A percentile compares a stretch with the other conserved stretches of the same genome.
Evolutionary conservation across 2,113 vertebrate species (phyloP).

Genomic region (Aldabrachelys gigantea): DNA sequence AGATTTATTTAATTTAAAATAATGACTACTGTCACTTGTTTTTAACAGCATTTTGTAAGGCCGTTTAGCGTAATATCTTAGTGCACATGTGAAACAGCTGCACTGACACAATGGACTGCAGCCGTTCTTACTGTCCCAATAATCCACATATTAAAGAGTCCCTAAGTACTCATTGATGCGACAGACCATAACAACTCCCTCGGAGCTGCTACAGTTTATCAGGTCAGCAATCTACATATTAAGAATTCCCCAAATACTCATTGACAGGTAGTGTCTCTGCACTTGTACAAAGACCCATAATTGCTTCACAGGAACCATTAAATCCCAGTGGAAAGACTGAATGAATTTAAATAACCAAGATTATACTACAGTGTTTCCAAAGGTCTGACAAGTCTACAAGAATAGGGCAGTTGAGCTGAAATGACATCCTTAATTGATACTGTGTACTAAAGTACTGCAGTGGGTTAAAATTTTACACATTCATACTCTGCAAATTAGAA

Average conservation of each 20-base stretch:
- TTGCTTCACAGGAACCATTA: constrained; percentile 72
- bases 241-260: constrained; percentile 69
- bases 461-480: background rate
- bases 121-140: constrained; percentile 64
- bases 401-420: constrained; percentile 19
- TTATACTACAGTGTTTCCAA: constrained; percentile 18
- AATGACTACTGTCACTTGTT: background rate
- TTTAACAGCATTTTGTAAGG: background rate
- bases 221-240: constrained; percentile 71
- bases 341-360: constrained; percentile 69
- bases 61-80: background rate
- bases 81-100: constrained; percentile 54
- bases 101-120: constrained; percentile 57
- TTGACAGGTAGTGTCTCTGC: constrained; percentile 71
- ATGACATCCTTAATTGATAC: background rate
- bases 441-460: background rate
- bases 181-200: constrained; percentile 72
- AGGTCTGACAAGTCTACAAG: constrained; percentile 39
- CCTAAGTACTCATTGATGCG: constrained; percentile 63
- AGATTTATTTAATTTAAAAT: background rate
- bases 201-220: constrained; percentile 69
- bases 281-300: constrained; percentile 71
- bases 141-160: constrained; percentile 67
- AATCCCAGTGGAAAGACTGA: constrained; percentile 56
- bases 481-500: background rate